Evolutionary conservation across 1,140 invertebrate genomes (phyloP).

Genomic region (Anastatus disparis): DNA sequence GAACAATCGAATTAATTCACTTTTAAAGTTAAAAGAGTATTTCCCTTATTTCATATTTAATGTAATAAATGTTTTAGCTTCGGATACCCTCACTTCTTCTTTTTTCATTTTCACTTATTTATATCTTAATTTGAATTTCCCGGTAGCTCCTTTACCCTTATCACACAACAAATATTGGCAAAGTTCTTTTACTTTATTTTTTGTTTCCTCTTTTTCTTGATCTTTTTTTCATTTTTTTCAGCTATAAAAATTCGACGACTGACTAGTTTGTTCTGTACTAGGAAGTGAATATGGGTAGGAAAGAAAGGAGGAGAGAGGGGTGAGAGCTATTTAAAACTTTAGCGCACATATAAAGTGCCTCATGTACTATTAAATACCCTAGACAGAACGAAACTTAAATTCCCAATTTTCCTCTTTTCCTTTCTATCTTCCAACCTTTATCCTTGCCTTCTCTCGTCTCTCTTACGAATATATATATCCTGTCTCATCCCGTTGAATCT

Average conservation of each 20-base stretch:
- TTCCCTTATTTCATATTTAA: not conserved
- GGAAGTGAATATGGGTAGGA: not conserved
- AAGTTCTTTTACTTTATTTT: not conserved
- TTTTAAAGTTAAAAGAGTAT: not conserved
- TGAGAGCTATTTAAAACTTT: slow-evolving; percentile 33
- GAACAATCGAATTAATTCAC: not conserved
- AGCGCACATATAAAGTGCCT: slow-evolving; percentile 31
- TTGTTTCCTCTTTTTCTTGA: not conserved
- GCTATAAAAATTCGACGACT: slow-evolving; percentile 6
- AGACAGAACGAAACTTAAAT: slow-evolving; percentile 28
- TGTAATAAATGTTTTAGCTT: not conserved
- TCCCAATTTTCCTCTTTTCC: slow-evolving; percentile 12
- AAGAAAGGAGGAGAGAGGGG: not conserved
- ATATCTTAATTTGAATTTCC: slow-evolving; percentile 20
- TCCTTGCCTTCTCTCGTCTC: not conserved
- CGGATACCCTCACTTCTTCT: not conserved
- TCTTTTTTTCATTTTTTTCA: too few relatives aligned
- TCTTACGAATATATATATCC: not conserved
- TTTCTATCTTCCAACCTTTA: not conserved
- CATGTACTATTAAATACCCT: slow-evolving; percentile 32
- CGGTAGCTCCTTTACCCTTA: not conserved
- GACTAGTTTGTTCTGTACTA: not conserved
- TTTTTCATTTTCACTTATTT: slow-evolving; percentile 27
- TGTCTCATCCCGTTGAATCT: slow-evolving; percentile 12
- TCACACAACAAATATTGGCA: slow-evolving; percentile 12